Evolutionary conservation across 2,888 invertebrate genomes (phyloP), one percentile per base, ranked within the genome.

Genomic region (Drosophila sordidula): DNA sequence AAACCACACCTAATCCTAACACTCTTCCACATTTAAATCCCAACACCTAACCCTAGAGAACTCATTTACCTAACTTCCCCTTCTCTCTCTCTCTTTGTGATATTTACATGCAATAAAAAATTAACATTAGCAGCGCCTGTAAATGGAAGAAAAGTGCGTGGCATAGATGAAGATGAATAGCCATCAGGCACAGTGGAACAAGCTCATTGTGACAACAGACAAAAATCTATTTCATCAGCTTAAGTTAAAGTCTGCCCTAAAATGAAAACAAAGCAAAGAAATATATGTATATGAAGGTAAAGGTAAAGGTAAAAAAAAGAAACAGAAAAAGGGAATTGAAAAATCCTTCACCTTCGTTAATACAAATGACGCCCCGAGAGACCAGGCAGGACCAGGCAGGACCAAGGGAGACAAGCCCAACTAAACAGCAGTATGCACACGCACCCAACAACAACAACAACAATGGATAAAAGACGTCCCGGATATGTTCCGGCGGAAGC

Each of bases 321-420:
- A 16, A n/a, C 14, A 54, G 51, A 56, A 58, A 72, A 57, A 18
- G 54, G 55, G 64, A 84, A 89, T 82, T 87, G 86, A 85, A 86
- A 90, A 90, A 90, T 89, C 84, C 86, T 88, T 88, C 90, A 91
- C 83, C 85, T 87, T 86, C 83, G 77, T 72, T 89, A 80, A 86
- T 86, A 90, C 90, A 90, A 90, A 90, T 91, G 89, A 91, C 85
- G 89, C 90, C 91, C 90, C 74, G 61, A 89, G 88, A 89, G 90
- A 76, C 87, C 80, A 52, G 5, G 3, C 16, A 25, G 50, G 44
- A 22, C 14, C 47, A 18, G 29, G 32, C 34, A 34, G 34, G 12
- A 12, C 29, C 29, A 29, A 29, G 9, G 32, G 12, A 32, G 29
- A 44, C 34, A 41, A 29, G 29, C 51, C 54, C 52, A 57, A 55